Base-by-base conservation (phyloP, 2,888 invertebrate species). In the Drosophila monieri region DNA sequence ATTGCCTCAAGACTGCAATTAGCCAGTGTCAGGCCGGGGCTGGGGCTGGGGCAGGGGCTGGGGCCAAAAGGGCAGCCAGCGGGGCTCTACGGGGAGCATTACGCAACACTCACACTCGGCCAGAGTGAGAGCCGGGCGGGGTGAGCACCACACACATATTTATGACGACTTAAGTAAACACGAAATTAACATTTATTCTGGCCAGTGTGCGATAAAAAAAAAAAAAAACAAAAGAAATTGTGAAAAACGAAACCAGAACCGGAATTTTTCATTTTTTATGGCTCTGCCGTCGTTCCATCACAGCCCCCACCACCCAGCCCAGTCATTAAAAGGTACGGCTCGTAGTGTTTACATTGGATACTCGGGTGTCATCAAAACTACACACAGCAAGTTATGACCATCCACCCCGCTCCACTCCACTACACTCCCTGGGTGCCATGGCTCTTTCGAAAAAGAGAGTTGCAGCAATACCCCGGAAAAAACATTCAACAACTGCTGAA, bases 111-210 rank as follows among this genome's bases (percentile, higher is more conserved):
- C 30, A 6, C 44, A 8, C 5, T 12, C 6, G 8, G n/a, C 2
- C 35, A 35, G 5, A 35, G 35, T 6, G 6, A 35, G n/a, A 35
- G 27, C 27, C 27, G 27, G 8, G 8, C 27, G 27, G 27, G 27
- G 27, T n/a, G 35, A 12, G 12, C 35, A 35, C 35, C n/a, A 35
- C 35, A 15, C 3, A 18, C 15, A 41, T 18, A 41, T 41, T n/a
- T 41, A 10, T 41, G 39, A 3, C 39, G 39, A 8, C n/a, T 18
- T 41, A 58, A 47, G 57, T 75, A 56, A 79, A 85, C 80, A 79
- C 43, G 68, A 18, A 83, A 84, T 80, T 80, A 80, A 74, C 84
- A 77, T 83, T 77, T 71, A 77, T 78, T 81, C 62, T 64, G 57
- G 47, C 67, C 32, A 59, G 44, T 66, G 41, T 80, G 84, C 60